phyloP scores from a whole-genome alignment of 2,113 vertebrate species.

The Pionites leucogaster region DNA sequence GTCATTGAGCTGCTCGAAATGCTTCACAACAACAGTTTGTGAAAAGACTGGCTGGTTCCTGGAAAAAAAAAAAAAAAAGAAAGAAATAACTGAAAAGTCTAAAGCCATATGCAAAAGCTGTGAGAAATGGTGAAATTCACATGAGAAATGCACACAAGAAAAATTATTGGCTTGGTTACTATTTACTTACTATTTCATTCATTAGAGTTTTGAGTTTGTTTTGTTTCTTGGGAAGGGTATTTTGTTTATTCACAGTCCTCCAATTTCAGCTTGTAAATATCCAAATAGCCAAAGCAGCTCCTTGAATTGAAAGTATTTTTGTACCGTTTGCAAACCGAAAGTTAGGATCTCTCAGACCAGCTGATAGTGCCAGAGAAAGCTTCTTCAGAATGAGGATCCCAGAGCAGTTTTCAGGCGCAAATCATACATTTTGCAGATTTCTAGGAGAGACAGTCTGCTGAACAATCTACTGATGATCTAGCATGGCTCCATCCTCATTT shows the following conservation, averaged over 20 bases:
- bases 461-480: neutral
- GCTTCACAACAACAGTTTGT: neutral
- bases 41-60: neutral
- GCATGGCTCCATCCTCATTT: fast-evolving
- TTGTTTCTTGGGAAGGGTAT: neutral
- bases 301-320: neutral
- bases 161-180: neutral
- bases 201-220: neutral
- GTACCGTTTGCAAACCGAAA: neutral
- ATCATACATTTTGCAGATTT: neutral
- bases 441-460: neutral
- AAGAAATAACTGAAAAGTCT: neutral
- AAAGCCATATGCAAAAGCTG: neutral
- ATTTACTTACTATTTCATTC: neutral
- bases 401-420: neutral
- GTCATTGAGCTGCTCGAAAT: neutral
- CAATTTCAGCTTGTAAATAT: neutral
- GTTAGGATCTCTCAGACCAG: neutral
- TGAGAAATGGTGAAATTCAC: neutral
- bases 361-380: neutral
- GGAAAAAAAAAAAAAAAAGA: neutral
- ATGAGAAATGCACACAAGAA: neutral
- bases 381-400: neutral
- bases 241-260: neutral
- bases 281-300: neutral